Base-by-base conservation (phyloP, 2,888 invertebrate genomes). In the Antheraea yamamai region DNA sequence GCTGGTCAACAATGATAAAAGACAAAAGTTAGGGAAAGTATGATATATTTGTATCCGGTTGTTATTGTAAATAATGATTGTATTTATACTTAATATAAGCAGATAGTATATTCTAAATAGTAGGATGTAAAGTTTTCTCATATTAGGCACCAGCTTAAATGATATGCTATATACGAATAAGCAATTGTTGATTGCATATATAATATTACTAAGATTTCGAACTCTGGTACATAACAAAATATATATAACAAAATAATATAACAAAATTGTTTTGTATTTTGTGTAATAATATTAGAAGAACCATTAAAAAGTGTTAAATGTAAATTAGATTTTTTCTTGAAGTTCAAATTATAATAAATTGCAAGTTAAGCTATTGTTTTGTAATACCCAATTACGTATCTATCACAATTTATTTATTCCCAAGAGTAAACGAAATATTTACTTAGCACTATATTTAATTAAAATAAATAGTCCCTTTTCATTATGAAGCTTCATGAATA, bases 381-480 rank as follows among this genome's bases (percentile, higher is more conserved):
- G 8, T 61, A 23, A 61, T 23, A 61, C 61, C 23, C n/a, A 61
- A n/a, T 8, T 61, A 39, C 4, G 7, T 39, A 12, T 12, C 61
- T 23, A 23, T 2, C 8, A 23, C 2, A 6, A 61, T 61, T 23
- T 23, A 61, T 61, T 61, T 61, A 61, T 61, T 61, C 23, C n/a
- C 23, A 23, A 23, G 7, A 20, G 55, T 7, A 20, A 55, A 55
- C 55, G 1, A 23, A 61, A 61, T 61, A 18, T 68, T 35, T 68
- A 26, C 18, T 30, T 35, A 68, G 8, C 14, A 20, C 8, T 26
- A 68, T 68, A 68, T 7, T 68, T 68, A 30, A 35, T 68, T 39
- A 39, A 70, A 70, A n/a, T 70, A 70, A n/a, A 20, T 35, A 70
- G 20, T 39, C 20, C 70, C 70, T n/a, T 70, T 39, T 70, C 70